Conservation (phyloP, 2,113 vertebrate genomes). For the Toxostoma redivivum region DNA sequence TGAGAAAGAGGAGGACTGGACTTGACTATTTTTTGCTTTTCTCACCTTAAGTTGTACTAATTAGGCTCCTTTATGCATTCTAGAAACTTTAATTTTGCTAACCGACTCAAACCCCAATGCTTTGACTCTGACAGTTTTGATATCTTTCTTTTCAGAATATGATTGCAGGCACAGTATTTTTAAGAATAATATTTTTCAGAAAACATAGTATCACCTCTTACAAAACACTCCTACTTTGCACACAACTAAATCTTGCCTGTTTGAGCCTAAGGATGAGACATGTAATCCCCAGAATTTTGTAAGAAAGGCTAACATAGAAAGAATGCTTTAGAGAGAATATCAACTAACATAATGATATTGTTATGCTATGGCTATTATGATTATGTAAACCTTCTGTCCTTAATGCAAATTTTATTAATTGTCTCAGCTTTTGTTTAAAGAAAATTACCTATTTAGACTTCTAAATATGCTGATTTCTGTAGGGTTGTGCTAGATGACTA, state of each 20-base stretch:
- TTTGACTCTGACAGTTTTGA: background rate
- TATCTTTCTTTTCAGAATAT: background rate
- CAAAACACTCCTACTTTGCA: background rate
- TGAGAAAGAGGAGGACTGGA: background rate
- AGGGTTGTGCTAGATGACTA: background rate
- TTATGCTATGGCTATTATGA: background rate
- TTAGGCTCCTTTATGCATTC: background rate
- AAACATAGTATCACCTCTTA: background rate
- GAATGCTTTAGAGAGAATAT: background rate
- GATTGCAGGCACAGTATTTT: background rate
- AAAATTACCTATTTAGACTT: background rate
- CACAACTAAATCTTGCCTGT: background rate
- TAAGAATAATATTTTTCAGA: background rate
- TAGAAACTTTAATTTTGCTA: background rate
- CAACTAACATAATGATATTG: background rate
- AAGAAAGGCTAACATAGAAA: background rate
- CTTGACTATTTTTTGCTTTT: background rate
- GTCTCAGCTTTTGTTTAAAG: background rate
- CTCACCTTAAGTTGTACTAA: background rate
- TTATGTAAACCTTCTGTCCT: background rate
- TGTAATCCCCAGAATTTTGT: background rate
- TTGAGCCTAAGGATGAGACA: background rate
- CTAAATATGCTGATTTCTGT: background rate
- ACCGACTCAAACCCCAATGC: background rate
- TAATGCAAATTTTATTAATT: background rate